Conservation (phyloP, 2,113 vertebrate genomes). For the Merops nubicus region DNA sequence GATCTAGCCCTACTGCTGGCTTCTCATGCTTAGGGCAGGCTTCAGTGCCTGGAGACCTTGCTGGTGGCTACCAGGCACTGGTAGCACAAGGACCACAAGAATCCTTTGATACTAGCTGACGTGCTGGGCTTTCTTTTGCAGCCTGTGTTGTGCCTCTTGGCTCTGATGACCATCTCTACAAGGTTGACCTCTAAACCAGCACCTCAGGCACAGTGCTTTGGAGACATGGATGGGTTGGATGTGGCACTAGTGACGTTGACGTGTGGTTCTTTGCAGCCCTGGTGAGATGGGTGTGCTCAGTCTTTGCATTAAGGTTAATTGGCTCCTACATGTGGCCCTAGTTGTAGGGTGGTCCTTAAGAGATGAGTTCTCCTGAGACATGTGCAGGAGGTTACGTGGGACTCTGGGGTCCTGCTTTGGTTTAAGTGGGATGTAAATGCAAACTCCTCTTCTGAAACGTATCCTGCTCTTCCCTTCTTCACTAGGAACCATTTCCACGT, state of each 20-base stretch:
- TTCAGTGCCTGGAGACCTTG: background rate
- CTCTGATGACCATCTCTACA: background rate
- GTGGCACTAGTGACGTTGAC: fast-evolving
- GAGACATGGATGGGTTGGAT: background rate
- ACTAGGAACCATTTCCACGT: background rate
- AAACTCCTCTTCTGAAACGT: background rate
- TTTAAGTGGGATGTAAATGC: background rate
- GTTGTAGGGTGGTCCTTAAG: background rate
- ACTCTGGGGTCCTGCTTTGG: background rate
- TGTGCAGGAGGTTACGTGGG: background rate
- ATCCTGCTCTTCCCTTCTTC: background rate
- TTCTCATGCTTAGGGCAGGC: background rate
- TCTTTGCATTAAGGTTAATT: background rate
- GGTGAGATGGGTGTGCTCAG: background rate
- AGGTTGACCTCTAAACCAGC: background rate
- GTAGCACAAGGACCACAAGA: background rate
- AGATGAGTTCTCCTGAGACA: background rate
- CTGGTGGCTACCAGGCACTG: background rate
- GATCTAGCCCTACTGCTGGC: background rate
- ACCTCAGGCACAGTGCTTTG: background rate
- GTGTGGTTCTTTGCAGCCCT: background rate
- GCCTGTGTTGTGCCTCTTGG: background rate
- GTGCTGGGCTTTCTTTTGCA: background rate
- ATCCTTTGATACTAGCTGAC: background rate
- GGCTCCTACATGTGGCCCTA: background rate